Evolutionary conservation across 92 coral and sea anemone species (phyloP), one percentile per base, ranked within the genome.

Genomic region (Siderastrea siderea): DNA sequence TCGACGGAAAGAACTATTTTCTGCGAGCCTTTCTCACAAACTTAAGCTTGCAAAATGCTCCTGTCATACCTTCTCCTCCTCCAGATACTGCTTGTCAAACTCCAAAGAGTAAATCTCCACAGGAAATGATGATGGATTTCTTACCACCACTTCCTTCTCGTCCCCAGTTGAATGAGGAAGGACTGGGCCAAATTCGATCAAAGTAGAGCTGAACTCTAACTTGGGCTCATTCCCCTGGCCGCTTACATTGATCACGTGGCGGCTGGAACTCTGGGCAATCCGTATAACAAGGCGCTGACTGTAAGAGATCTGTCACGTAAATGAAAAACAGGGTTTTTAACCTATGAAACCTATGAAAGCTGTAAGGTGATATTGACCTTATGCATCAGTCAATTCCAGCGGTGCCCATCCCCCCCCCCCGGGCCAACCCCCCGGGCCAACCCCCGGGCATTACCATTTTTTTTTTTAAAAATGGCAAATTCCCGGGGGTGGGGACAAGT

Each of bases 201-300:
- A 87, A 0, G 99, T 92, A 7, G 96, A 94, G 83, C 96, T 94
- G 68, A 97, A 96, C 78, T 97, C 99, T 65, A 97, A 89, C 90
- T 94, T 97, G 58, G 99, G 99, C 86, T 97, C 99, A 84, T 93
- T 94, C 64, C 99, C 99, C 84, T 91, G 95, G 11, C 99, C 99
- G 54, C 89, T 88, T 57, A 93, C 99, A 61, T 87, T 91, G 83
- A 95, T 93, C 80, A 92, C 77, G 65, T 95, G 96, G 90, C 94
- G 96, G 77, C 84, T 97, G 16, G 95, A 82, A 58, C 96, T 97
- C 90, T 95, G 99, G 13, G 99, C 98, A 38, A 97, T 90, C 77
- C 94, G 96, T 48, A 97, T 82, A 16, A 94, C 95, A 71, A 97
- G 94, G 53, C 96, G 94, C 73, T 95, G 98, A 63, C 77, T 94